These are phyloP conservation scores for Aplodontia rufa DNA, from an alignment of 2,113 vertebrate species.

Conservation along the genomic window DNA sequence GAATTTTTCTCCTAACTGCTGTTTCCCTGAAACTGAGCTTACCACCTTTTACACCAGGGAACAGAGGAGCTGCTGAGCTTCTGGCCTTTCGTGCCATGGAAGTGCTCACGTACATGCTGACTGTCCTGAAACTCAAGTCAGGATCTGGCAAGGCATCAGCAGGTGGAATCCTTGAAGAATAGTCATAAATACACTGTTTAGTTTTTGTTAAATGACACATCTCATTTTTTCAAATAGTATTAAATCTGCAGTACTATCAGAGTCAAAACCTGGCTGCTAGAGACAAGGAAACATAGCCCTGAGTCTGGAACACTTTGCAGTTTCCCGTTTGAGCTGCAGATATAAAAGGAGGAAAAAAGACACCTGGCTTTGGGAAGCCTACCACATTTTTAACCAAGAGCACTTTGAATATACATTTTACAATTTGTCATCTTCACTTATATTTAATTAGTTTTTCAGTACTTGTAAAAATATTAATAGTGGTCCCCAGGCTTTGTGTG, in stretches of 20 bases:
- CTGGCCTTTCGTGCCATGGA: not conserved
- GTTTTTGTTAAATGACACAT: not conserved
- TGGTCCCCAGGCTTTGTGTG: not conserved
- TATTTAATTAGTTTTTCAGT: conserved; percentile 6
- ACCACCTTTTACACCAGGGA: not conserved
- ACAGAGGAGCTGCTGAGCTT: not conserved
- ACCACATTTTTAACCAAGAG: not conserved
- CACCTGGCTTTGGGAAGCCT: not conserved
- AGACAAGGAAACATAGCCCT: not conserved
- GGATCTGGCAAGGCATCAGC: not conserved
- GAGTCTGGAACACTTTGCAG: not conserved
- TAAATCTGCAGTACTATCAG: not conserved
- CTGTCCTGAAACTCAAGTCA: not conserved
- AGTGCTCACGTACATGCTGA: not conserved
- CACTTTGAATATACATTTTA: not conserved
- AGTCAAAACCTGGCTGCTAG: not conserved
- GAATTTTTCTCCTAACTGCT: not conserved
- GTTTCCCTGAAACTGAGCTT: not conserved
- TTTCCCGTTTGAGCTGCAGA: not conserved
- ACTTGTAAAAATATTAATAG: not conserved
- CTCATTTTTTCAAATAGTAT: not conserved
- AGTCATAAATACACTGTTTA: not conserved
- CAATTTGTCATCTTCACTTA: not conserved
- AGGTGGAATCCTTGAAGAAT: not conserved
- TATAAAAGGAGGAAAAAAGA: not conserved